Evolutionary conservation across 2,797 vertebrate genomes (phyloP).

Genomic region (Myoxocephalus aenaeus): DNA sequence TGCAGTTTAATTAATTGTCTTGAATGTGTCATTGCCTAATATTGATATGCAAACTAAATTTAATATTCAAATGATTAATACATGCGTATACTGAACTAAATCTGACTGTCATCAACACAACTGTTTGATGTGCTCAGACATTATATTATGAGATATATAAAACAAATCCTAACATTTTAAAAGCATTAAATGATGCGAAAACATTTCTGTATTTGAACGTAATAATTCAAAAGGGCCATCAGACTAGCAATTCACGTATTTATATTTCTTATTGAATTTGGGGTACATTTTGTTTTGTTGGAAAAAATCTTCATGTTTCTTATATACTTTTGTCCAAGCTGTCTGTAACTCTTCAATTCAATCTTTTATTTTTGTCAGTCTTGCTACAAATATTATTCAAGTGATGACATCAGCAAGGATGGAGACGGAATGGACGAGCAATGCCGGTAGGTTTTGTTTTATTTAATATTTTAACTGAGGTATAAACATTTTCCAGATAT

Average conservation of each 20-base stretch:
- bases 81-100: neutral
- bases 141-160: no score
- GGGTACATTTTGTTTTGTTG: neutral
- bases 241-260: neutral
- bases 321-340: neutral
- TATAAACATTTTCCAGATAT: neutral
- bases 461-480: neutral
- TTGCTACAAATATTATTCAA: slow-evolving; percentile 98
- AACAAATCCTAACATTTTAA: neutral
- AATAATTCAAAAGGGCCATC: neutral
- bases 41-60: no score
- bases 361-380: slow-evolving; percentile 80
- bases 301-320: neutral
- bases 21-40: no score
- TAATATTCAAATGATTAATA: neutral
- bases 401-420: slow-evolving; percentile 98
- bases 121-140: neutral
- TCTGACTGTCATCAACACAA: neutral
- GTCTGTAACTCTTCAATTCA: slow-evolving; percentile 1
- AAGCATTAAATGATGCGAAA: neutral
- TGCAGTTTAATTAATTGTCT: no score
- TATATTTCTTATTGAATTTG: neutral
- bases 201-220: neutral
- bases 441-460: slow-evolving; percentile 87
- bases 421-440: slow-evolving; percentile 98